phyloP scores from a whole-genome alignment of 2,888 invertebrate genomes.

The Adelognathus sp. region DNA sequence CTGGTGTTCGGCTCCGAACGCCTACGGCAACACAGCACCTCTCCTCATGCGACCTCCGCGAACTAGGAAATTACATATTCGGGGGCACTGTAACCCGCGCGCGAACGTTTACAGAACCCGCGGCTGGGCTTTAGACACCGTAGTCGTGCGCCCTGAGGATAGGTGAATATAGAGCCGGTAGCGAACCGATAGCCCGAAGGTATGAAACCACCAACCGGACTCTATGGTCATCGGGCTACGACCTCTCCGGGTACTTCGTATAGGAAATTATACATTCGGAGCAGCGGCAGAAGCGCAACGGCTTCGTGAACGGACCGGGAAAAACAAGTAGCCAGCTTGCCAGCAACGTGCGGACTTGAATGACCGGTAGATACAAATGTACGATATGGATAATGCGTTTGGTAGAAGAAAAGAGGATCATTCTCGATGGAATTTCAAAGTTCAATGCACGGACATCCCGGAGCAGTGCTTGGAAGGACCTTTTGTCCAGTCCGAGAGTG shows the following conservation, averaged over 20 bases:
- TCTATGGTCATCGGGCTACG: constrained; percentile 37
- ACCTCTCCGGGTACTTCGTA: constrained; percentile 10
- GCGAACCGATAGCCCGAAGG: constrained; percentile 29
- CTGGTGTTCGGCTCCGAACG: constrained; percentile 35
- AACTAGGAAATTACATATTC: constrained; percentile 61
- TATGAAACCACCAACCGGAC: constrained; percentile 13
- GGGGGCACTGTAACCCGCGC: constrained; percentile 40
- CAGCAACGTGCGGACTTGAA: neutral
- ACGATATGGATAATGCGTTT: neutral
- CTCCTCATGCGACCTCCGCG: constrained; percentile 58
- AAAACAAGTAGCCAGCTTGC: constrained; percentile 2
- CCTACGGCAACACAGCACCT: constrained; percentile 30
- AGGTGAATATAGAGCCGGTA: constrained; percentile 25
- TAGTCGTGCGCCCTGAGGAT: neutral
- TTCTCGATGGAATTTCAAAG: neutral
- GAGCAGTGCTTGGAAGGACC: too few relatives aligned
- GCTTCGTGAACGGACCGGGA: constrained; percentile 3
- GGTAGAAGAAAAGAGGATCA: neutral
- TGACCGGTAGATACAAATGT: neutral
- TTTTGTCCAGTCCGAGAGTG: too few relatives aligned
- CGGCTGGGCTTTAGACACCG: neutral
- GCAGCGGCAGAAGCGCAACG: constrained; percentile 21
- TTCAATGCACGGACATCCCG: too few relatives aligned
- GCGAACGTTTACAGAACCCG: neutral
- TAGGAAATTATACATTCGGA: constrained; percentile 30